Evolutionary conservation across 1,140 invertebrate genomes (phyloP).

Genomic region (Drosophila athabasca): DNA sequence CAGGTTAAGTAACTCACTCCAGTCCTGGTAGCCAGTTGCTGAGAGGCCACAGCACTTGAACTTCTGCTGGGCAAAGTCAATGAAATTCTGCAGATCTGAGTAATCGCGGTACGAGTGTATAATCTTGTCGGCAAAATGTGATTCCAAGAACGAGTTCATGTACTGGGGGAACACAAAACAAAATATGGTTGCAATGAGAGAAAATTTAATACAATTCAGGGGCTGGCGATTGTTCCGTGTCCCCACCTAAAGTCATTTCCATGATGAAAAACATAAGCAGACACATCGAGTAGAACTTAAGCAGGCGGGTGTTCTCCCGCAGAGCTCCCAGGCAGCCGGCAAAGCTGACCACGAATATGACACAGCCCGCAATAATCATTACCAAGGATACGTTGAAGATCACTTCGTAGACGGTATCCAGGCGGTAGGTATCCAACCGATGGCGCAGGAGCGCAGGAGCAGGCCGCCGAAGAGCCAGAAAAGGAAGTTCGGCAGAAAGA

Average conservation of each 20-base stretch:
- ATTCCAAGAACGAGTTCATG: slow-evolving; percentile 91
- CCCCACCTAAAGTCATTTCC: slow-evolving; percentile 90
- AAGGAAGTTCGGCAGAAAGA: slow-evolving; percentile 95
- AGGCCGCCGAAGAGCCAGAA: slow-evolving; percentile 95
- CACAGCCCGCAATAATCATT: slow-evolving; percentile 92
- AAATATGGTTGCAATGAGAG: slow-evolving; percentile 87
- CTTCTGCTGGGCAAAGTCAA: slow-evolving; percentile 97
- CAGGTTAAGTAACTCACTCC: slow-evolving; percentile 84
- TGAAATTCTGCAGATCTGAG: slow-evolving; percentile 95
- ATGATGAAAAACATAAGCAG: slow-evolving; percentile 94
- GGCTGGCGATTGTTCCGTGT: background rate
- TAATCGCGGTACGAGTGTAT: slow-evolving; percentile 93
- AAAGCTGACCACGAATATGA: slow-evolving; percentile 92
- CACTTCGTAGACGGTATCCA: slow-evolving; percentile 94
- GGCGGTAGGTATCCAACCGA: slow-evolving; percentile 88
- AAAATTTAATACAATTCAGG: background rate
- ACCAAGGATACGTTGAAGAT: slow-evolving; percentile 95
- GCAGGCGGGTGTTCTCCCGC: slow-evolving; percentile 95
- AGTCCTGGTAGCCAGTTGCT: slow-evolving; percentile 96
- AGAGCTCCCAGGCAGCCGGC: slow-evolving; percentile 95
- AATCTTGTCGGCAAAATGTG: slow-evolving; percentile 93
- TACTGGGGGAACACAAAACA: slow-evolving; percentile 96
- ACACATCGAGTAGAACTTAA: slow-evolving; percentile 97
- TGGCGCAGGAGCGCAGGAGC: too few species aligned
- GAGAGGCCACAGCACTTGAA: slow-evolving; percentile 96